Evolutionary conservation across 2,888 invertebrate species (phyloP).

Genomic region (Eupeodes latifasciatus): DNA sequence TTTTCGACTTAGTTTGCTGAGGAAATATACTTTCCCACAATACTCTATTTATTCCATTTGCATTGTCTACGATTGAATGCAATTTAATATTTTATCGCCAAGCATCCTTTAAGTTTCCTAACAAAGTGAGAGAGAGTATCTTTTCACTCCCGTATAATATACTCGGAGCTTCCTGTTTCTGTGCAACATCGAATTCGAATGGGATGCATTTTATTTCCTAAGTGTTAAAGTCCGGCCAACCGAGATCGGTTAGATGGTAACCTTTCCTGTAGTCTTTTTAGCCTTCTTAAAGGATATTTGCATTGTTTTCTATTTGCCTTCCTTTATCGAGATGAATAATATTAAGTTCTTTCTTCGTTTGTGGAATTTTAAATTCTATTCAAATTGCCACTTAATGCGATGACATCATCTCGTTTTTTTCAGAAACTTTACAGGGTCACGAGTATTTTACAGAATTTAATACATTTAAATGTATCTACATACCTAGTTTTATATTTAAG

Average conservation of each 20-base stretch:
- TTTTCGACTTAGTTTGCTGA: background rate
- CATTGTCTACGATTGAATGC: conserved; percentile 22
- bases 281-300: background rate
- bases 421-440: background rate
- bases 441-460: background rate
- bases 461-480: background rate
- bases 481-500: no score
- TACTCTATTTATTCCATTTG: conserved; percentile 4
- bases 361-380: conserved; percentile 1
- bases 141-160: background rate
- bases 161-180: background rate
- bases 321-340: conserved; percentile 18
- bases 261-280: background rate
- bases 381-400: background rate
- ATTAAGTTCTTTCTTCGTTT: background rate
- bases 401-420: conserved; percentile 1
- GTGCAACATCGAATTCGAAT: background rate
- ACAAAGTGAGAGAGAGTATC: background rate
- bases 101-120: conserved; percentile 13
- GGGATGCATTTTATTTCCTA: background rate
- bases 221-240: background rate
- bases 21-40: background rate
- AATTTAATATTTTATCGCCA: conserved; percentile 19
- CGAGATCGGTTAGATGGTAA: conserved; percentile 12
- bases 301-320: conserved; percentile 9